Evolutionary conservation across 2,888 invertebrate genomes (phyloP), one percentile per base, ranked within the genome.

Genomic region (Archaeoteleia sp.): DNA sequence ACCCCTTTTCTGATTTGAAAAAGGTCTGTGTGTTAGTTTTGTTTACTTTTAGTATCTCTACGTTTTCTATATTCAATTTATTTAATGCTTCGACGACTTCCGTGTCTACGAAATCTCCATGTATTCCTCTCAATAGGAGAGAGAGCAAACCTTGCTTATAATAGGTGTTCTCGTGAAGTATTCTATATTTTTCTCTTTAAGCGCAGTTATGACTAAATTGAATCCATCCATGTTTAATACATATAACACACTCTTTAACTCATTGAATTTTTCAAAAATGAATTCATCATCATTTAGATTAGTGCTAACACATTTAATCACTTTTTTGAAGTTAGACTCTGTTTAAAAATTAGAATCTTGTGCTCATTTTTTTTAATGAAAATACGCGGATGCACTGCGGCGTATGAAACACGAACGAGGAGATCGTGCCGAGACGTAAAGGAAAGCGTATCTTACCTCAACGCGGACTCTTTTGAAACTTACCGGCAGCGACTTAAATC

Each of bases 1-100:
- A 13, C 15, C 27, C 34, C 34, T 14, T 15, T n/a, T 10, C 23
- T 13, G 30, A n/a, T 20, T 53, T 67, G 8, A 57, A 58, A 25
- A 57, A 65, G 0, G 8, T 12, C 32, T 43, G 43, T 2, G 32
- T 54, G n/a, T 57, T 20, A n/a, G 62, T 49, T 51, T 58, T 62
- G 0, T 35, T 20, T 0, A 68, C 29, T 45, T 61, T 62, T 0
- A 17, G 1, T 7, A 68, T 51, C 7, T 49, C 10, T 0, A 43
- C 40, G 3, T 60, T 12, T 0, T 25, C 20, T 0, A 63, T 8
- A 1, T 63, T 40, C 0, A 39, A 35, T 0, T 14, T n/a, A 0
- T 0, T 10, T 0, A 71, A n/a, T 9, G 60, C 61, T 0, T 55
- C 3, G n/a, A n/a, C 3, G 0, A 73, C 25, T 2, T 73, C 63